Conservation (phyloP, 2,113 vertebrate genomes). For the Atractosteus spatula region DNA sequence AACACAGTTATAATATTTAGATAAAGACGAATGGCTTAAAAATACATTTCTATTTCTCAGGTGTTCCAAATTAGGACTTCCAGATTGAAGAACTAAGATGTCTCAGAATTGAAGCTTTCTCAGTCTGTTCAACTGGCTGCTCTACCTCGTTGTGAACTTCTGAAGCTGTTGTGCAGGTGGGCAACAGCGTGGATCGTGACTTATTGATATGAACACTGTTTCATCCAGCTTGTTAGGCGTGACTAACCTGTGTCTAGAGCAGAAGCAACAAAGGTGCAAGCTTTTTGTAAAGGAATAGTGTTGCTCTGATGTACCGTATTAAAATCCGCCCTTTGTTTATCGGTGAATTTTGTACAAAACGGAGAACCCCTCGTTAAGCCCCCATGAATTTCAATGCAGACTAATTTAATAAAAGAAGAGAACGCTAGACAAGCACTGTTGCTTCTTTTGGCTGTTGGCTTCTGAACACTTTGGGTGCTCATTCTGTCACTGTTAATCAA, state of each 20-base stretch:
- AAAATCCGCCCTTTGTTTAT: slow-evolving; percentile 68
- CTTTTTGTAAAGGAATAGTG: background rate
- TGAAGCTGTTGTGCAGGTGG: slow-evolving; percentile 2
- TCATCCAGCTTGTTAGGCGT: slow-evolving; percentile 2
- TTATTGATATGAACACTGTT: slow-evolving; percentile 5
- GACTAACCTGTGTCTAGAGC: background rate
- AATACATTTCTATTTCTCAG: background rate
- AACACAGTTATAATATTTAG: background rate
- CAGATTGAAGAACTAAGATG: background rate
- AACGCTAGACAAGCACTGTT: slow-evolving; percentile 56
- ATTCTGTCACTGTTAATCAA: slow-evolving; percentile 92
- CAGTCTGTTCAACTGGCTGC: background rate
- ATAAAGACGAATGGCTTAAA: background rate
- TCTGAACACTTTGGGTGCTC: slow-evolving; percentile 69
- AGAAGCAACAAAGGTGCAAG: slow-evolving; percentile 4
- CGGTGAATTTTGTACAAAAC: slow-evolving; percentile 75
- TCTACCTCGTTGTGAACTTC: background rate
- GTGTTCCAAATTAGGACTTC: background rate
- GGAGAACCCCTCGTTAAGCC: slow-evolving; percentile 65
- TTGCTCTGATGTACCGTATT: background rate
- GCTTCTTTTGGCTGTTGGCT: slow-evolving; percentile 68
- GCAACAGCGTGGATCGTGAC: slow-evolving; percentile 5
- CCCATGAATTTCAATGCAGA: slow-evolving; percentile 78
- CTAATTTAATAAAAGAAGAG: slow-evolving; percentile 71
- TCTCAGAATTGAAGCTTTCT: background rate